Evolutionary conservation across 2,113 vertebrate species (phyloP).

Genomic region (Irena cyanogastra): DNA sequence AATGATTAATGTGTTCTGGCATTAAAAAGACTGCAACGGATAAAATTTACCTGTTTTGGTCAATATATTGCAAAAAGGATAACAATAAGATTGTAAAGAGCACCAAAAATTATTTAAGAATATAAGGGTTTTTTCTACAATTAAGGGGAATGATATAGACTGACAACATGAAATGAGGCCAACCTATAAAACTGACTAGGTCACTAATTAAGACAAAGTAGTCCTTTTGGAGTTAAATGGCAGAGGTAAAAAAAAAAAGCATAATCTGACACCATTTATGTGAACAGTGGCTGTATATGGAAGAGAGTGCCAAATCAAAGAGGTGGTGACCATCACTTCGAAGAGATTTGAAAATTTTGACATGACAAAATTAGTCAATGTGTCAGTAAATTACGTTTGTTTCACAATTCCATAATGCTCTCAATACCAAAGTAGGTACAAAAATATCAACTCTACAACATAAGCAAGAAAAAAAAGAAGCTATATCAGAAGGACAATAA

Average conservation of each 20-base stretch:
- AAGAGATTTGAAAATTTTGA: not conserved
- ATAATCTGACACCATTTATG: not conserved
- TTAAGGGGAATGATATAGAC: not conserved
- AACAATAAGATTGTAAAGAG: not conserved
- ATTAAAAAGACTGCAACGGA: not conserved
- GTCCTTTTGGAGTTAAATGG: not conserved
- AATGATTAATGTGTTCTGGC: not conserved
- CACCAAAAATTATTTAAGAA: not conserved
- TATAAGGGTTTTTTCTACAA: not conserved
- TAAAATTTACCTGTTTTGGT: not conserved
- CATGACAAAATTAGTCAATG: not conserved
- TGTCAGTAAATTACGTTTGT: not conserved
- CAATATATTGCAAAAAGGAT: not conserved
- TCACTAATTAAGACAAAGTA: not conserved
- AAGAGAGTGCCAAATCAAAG: not conserved
- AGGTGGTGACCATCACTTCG: not conserved
- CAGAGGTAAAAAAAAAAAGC: not conserved
- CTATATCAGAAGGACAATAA: not conserved
- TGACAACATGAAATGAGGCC: not conserved
- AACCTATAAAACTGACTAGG: not conserved
- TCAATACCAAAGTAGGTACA: not conserved
- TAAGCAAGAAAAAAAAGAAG: not conserved
- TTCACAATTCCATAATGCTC: not conserved
- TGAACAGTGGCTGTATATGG: not conserved
- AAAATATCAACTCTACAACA: not conserved